phyloP scores from a whole-genome alignment of 1,140 invertebrate species.

The Saccostrea echinata region DNA sequence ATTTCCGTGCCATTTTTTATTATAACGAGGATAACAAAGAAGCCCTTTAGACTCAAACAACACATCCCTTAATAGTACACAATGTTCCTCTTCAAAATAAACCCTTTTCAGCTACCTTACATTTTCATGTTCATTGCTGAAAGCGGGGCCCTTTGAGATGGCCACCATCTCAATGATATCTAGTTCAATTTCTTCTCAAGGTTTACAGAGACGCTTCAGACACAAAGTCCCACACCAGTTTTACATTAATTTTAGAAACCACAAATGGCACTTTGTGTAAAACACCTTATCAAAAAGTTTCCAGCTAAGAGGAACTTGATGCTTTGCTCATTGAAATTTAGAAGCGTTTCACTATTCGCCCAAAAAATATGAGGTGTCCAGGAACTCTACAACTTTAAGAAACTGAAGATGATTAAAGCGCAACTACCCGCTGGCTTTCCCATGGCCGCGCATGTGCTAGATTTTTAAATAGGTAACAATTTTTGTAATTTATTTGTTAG shows the following conservation, averaged over 20 bases:
- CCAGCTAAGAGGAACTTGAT: slow-evolving; percentile 45
- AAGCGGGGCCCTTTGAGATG: too few species aligned
- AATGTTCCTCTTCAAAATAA: too few species aligned
- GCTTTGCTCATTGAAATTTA: slow-evolving; percentile 35
- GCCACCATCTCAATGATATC: too few species aligned
- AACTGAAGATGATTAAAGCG: slow-evolving; percentile 29
- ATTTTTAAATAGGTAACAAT: background rate
- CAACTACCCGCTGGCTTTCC: slow-evolving; percentile 52
- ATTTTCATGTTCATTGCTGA: too few species aligned
- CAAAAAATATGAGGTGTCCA: slow-evolving; percentile 50
- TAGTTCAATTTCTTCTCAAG: background rate
- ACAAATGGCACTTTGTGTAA: slow-evolving; percentile 51
- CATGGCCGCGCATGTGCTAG: slow-evolving; percentile 32
- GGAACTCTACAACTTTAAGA: slow-evolving; percentile 31
- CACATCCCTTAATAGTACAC: too few species aligned
- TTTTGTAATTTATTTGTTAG: background rate
- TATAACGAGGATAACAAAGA: too few species aligned
- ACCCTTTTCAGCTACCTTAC: too few species aligned
- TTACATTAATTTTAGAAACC: slow-evolving; percentile 56
- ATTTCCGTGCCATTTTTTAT: too few species aligned
- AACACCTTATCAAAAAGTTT: slow-evolving; percentile 49
- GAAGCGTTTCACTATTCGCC: slow-evolving; percentile 52
- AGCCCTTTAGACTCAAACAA: too few species aligned
- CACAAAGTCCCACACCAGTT: background rate
- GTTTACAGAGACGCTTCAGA: slow-evolving; percentile 18